These are phyloP conservation scores for Orientallactaga bullata DNA, from an alignment of 2,113 vertebrate species.

Conservation along the genomic window DNA sequence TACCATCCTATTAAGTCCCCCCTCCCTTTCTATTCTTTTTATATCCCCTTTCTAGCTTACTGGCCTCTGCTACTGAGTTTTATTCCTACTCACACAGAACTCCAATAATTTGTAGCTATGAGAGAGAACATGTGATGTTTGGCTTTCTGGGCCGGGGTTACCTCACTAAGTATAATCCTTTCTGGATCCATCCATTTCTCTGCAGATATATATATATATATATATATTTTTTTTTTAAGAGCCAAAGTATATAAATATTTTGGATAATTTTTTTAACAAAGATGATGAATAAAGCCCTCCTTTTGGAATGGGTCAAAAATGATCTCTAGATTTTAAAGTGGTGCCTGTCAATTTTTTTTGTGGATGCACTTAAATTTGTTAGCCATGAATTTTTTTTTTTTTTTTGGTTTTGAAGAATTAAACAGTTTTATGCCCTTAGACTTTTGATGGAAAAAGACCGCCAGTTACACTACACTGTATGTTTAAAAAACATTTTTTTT, in stretches of 20 bases:
- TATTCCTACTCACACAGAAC: no score
- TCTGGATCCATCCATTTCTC: no score
- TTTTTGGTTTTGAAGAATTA: background rate
- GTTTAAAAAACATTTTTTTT: background rate
- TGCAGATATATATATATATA: no score
- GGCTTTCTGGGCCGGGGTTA: no score
- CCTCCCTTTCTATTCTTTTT: no score
- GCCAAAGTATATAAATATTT: background rate
- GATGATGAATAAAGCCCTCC: slow-evolving; percentile 1
- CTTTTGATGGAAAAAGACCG: background rate
- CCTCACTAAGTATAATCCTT: no score
- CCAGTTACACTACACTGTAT: background rate
- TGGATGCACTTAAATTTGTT: slow-evolving; percentile 37
- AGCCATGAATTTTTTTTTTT: background rate
- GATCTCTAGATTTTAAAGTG: background rate
- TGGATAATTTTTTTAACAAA: slow-evolving; percentile 45
- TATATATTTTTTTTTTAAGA: background rate
- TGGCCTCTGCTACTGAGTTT: no score
- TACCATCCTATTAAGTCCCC: no score
- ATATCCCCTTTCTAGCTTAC: no score
- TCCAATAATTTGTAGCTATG: no score
- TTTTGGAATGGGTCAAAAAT: slow-evolving; percentile 13
- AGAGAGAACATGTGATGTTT: no score
- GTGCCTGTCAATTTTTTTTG: background rate
- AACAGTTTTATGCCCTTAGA: background rate